Conservation (phyloP, 1,140 invertebrate species). For the Zaprionus tsacasi region DNA sequence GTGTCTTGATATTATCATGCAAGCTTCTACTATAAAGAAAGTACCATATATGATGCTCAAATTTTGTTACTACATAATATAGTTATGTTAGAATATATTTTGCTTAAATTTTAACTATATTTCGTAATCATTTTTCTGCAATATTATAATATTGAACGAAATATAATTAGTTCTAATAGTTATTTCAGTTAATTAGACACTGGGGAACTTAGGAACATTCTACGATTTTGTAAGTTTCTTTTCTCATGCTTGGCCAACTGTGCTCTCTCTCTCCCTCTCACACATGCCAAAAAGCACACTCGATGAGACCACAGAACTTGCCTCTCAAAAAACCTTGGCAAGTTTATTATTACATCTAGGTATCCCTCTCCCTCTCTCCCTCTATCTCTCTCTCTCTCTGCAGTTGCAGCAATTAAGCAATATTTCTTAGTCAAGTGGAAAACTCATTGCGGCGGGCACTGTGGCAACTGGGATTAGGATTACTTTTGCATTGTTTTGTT, state of each 20-base stretch:
- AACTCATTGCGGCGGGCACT: constrained; percentile 35
- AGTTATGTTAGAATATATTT: too few species aligned
- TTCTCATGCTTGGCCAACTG: too few species aligned
- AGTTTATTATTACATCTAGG: constrained; percentile 8
- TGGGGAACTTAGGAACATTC: background rate
- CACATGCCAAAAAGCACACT: background rate
- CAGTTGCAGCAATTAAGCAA: constrained; percentile 50
- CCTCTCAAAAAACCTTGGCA: constrained; percentile 16
- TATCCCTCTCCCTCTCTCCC: background rate
- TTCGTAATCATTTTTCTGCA: too few species aligned
- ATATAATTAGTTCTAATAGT: background rate
- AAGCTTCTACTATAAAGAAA: too few species aligned
- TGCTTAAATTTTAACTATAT: too few species aligned
- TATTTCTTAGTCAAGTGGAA: constrained; percentile 51
- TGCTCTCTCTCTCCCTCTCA: background rate
- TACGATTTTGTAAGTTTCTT: background rate
- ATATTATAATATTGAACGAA: too few species aligned
- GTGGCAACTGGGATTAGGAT: constrained; percentile 40
- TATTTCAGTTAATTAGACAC: background rate
- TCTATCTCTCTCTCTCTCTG: background rate
- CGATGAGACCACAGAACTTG: constrained; percentile 32
- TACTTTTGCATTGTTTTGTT: constrained; percentile 33
- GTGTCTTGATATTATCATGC: too few species aligned
- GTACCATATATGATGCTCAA: too few species aligned
- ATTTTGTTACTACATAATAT: too few species aligned